These are phyloP conservation scores for Daktulosphaira vitifoliae DNA, from an alignment of 1,140 invertebrate species.

Conservation along the genomic window DNA sequence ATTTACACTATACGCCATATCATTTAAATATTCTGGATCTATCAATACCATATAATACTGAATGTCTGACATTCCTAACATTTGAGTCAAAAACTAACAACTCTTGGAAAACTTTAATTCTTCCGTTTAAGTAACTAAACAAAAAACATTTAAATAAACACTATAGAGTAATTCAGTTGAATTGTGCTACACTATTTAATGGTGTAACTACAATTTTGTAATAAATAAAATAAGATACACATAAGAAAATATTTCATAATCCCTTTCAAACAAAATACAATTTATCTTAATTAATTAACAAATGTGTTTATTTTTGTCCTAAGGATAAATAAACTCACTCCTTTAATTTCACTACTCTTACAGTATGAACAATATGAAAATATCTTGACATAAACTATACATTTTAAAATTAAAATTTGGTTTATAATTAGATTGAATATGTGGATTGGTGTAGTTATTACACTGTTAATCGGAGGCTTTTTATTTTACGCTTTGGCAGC, in stretches of 20 bases:
- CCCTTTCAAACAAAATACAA: too few relatives aligned
- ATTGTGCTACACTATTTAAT: too few relatives aligned
- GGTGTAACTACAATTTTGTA: too few relatives aligned
- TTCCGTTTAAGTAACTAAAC: slow-evolving; percentile 59
- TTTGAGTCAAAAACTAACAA: slow-evolving; percentile 67
- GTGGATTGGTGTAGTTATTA: slow-evolving; percentile 54
- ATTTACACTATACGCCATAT: slow-evolving; percentile 62
- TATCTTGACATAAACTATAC: too few relatives aligned
- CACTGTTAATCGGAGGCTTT: slow-evolving; percentile 50
- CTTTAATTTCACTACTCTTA: too few relatives aligned
- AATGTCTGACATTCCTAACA: slow-evolving; percentile 73
- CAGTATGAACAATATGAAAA: too few relatives aligned
- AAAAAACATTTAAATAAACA: background rate
- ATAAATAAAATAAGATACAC: slow-evolving; percentile 1
- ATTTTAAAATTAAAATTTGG: too few relatives aligned
- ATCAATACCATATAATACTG: slow-evolving; percentile 65
- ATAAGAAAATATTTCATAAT: too few relatives aligned
- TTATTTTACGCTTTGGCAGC: slow-evolving; percentile 51
- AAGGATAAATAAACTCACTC: too few relatives aligned
- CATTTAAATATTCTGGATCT: slow-evolving; percentile 62
- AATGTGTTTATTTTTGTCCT: too few relatives aligned
- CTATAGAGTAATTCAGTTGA: too few relatives aligned
- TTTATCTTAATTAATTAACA: too few relatives aligned
- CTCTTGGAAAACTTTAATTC: slow-evolving; percentile 70
- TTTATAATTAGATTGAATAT: slow-evolving; percentile 51